A percentile compares a stretch with the other conserved stretches of the same genome.
Conservation (phyloP, 1,140 invertebrate genomes). For the Pseudomyrmex pallidus region DNA sequence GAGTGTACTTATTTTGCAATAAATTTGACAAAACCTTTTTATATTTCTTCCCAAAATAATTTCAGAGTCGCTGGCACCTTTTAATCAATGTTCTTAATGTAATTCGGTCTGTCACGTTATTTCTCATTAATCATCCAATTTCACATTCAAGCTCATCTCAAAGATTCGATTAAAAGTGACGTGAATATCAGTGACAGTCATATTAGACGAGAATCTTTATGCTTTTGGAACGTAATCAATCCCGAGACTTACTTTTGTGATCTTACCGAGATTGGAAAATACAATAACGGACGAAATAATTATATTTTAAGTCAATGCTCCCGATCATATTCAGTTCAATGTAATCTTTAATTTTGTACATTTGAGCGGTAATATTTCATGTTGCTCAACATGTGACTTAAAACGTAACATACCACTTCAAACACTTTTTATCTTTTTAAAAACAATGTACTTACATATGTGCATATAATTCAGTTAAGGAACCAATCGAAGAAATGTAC, state of each 20-base stretch:
- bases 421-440: background rate
- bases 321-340: conserved; percentile 21
- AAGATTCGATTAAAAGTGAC: conserved; percentile 69
- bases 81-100: conserved; percentile 62
- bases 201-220: conserved; percentile 43
- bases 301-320: conserved; percentile 52
- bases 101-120: conserved; percentile 65
- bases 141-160: conserved; percentile 46
- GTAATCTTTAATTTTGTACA: background rate
- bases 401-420: background rate
- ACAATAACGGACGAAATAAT: conserved; percentile 46
- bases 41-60: conserved; percentile 44
- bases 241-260: conserved; percentile 34
- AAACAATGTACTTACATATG: background rate
- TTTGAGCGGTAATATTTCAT: background rate
- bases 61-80: conserved; percentile 41
- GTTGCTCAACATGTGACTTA: too few species aligned
- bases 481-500: background rate
- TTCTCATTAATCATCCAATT: conserved; percentile 70
- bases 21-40: conserved; percentile 29
- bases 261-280: conserved; percentile 28
- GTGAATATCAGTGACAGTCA: conserved; percentile 64
- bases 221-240: conserved; percentile 53
- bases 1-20: conserved; percentile 59
- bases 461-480: background rate